Percentiles rank a stretch among this genome's conserved stretches.
Evolutionary conservation across 2,888 invertebrate genomes (phyloP).

Genomic region (Taenaris catops): DNA sequence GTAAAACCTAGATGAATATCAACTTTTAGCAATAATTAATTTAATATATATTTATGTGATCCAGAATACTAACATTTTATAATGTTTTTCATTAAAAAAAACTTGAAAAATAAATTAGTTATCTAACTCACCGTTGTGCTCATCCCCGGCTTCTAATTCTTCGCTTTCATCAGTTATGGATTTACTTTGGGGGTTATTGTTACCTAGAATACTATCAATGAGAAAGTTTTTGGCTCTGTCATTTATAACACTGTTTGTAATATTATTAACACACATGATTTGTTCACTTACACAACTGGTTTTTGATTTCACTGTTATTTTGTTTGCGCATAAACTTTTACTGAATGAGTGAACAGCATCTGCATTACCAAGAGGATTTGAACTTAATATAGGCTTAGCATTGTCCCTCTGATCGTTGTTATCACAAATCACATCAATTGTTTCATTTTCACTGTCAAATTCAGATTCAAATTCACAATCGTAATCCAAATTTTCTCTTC

Average conservation of each 20-base stretch:
- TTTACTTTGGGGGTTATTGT: conserved; percentile 38
- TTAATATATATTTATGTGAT: too few relatives aligned
- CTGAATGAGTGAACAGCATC: conserved; percentile 46
- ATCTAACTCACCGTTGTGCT: conserved; percentile 69
- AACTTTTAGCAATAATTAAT: too few relatives aligned
- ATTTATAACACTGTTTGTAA: conserved; percentile 33
- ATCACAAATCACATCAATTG: conserved; percentile 69
- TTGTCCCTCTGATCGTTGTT: conserved; percentile 43
- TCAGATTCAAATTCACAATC: conserved; percentile 56
- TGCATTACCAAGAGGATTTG: conserved; percentile 33
- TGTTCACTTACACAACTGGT: conserved; percentile 23
- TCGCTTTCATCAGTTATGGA: conserved; percentile 33
- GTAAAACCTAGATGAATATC: too few relatives aligned
- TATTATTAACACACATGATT: conserved; percentile 35
- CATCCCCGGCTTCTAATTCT: conserved; percentile 54
- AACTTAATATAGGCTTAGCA: conserved; percentile 30
- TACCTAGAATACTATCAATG: conserved; percentile 78
- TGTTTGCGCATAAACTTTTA: conserved; percentile 39
- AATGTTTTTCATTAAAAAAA: too few relatives aligned
- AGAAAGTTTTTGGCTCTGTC: conserved; percentile 74
- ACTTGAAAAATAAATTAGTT: too few relatives aligned
- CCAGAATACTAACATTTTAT: too few relatives aligned
- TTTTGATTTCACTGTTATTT: conserved; percentile 35
- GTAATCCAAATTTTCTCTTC: conserved; percentile 37
- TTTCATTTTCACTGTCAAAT: conserved; percentile 70